A percentile compares a stretch with the other conserved stretches of the same genome.
These are phyloP conservation scores for Sthenelais limicola DNA, from an alignment of 2,888 invertebrate species.

Conservation along the genomic window DNA sequence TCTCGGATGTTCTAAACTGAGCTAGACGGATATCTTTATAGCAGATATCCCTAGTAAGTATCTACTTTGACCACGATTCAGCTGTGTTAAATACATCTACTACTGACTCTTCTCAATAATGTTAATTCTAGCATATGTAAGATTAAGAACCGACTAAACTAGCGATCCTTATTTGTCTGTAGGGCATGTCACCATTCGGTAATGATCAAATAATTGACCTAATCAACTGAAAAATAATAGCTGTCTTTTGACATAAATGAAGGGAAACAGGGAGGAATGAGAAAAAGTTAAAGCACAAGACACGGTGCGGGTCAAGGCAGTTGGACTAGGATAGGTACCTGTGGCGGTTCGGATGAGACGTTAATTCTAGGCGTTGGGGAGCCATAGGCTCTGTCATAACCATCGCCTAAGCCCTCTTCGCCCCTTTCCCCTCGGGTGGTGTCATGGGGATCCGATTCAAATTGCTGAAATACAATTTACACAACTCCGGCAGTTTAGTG, in stretches of 20 bases:
- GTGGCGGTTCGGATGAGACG: conserved; percentile 20
- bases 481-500: too few species aligned
- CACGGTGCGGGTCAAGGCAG: conserved; percentile 31
- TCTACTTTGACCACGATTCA: too few species aligned
- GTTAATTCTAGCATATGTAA: too few species aligned
- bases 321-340: conserved; percentile 25
- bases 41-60: too few species aligned
- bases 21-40: too few species aligned
- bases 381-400: neutral
- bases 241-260: neutral
- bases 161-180: too few species aligned
- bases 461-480: conserved; percentile 25
- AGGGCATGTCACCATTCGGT: too few species aligned
- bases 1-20: too few species aligned
- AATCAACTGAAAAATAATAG: neutral
- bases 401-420: neutral
- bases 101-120: too few species aligned
- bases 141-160: too few species aligned
- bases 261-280: neutral
- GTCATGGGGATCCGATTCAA: conserved; percentile 26
- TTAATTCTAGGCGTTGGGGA: conserved; percentile 26
- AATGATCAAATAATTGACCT: neutral
- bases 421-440: conserved; percentile 10
- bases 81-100: too few species aligned
- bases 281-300: neutral